These are phyloP conservation scores for Pelagia noctiluca DNA, from an alignment of 30 jellyfish, hydroid and myxozoan species.

Conservation along the genomic window DNA sequence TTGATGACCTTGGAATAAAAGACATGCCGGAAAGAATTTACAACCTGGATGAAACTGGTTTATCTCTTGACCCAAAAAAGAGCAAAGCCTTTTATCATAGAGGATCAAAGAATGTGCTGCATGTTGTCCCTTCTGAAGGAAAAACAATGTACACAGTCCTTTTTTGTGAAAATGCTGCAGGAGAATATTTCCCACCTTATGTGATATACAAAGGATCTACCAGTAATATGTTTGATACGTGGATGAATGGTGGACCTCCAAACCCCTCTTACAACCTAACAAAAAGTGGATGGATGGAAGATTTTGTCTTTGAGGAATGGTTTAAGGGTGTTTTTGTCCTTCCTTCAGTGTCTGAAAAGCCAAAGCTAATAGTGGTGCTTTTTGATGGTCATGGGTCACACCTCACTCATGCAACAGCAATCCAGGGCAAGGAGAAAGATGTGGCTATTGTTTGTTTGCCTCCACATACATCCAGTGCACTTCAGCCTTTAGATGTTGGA, in stretches of 20 bases:
- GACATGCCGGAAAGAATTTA: slow-evolving; percentile 28
- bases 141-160: slow-evolving; percentile 69
- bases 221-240: slow-evolving; percentile 3
- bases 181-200: slow-evolving; percentile 53
- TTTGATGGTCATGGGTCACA: slow-evolving; percentile 64
- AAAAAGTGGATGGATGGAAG: slow-evolving; percentile 51
- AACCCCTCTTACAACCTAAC: slow-evolving; percentile 11
- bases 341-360: slow-evolving; percentile 6
- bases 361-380: background rate
- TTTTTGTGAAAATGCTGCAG: slow-evolving; percentile 69
- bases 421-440: slow-evolving; percentile 28
- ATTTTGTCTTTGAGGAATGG: slow-evolving; percentile 45
- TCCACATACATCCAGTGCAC: slow-evolving; percentile 39
- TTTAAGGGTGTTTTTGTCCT: slow-evolving; percentile 26
- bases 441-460: slow-evolving; percentile 57
- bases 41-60: slow-evolving; percentile 52
- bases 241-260: slow-evolving; percentile 45
- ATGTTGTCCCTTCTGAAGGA: slow-evolving; percentile 32
- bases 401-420: slow-evolving; percentile 31
- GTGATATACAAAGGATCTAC: slow-evolving; percentile 64
- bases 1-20: slow-evolving; percentile 25
- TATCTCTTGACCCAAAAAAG: slow-evolving; percentile 28
- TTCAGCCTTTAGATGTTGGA: slow-evolving; percentile 49
- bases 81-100: slow-evolving; percentile 28
- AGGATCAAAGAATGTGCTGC: slow-evolving; percentile 34